Conservation (phyloP, 2,797 vertebrate species). For the Buphagus erythrorhynchus region DNA sequence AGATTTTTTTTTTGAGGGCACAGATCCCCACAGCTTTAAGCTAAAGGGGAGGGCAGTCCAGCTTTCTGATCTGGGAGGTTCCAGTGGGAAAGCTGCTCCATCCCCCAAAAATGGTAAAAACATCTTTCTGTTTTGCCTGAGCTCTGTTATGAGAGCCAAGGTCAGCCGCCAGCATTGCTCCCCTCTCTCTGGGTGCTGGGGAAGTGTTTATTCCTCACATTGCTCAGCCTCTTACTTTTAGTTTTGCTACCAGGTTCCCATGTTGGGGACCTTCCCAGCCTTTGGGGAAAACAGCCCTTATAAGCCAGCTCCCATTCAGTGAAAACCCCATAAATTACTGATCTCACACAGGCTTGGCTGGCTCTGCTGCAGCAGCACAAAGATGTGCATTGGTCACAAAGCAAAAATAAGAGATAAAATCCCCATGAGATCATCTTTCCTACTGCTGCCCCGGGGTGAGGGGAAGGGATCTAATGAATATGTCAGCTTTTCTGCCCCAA, state of each 20-base stretch:
- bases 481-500: neutral
- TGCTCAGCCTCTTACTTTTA: neutral
- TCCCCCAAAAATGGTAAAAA: neutral
- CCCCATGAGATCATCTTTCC: constrained; percentile 74
- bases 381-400: constrained; percentile 48
- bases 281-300: neutral
- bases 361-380: neutral
- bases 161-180: neutral
- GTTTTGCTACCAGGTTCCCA: neutral
- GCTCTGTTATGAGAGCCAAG: neutral
- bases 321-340: neutral
- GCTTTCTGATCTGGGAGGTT: neutral
- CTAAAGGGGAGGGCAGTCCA: neutral
- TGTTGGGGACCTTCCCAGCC: neutral
- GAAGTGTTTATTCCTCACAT: neutral
- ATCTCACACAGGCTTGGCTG: neutral
- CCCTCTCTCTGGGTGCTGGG: neutral
- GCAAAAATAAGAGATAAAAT: constrained; percentile 28
- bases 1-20: neutral
- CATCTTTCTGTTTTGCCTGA: neutral
- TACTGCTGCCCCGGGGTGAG: neutral
- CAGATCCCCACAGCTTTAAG: neutral
- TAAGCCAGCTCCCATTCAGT: neutral
- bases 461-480: neutral
- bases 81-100: neutral